Evolutionary conservation across 2,113 vertebrate species (phyloP), one percentile per base, ranked within the genome.

Genomic region (Triplophysa tibetana): DNA sequence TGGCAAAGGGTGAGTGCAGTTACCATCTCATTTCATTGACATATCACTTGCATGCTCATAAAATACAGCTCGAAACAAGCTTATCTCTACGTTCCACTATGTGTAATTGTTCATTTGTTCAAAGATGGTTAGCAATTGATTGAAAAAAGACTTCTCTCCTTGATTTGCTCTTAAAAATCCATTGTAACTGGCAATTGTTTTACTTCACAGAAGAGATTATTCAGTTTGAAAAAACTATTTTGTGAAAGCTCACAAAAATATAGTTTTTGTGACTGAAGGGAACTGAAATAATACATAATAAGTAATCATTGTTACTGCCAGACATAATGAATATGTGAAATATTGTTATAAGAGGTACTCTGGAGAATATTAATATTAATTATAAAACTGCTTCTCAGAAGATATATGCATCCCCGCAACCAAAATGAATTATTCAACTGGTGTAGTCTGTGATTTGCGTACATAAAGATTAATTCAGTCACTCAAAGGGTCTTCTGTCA

Each of bases 21-120:
- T 72, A 86, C 82, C 79, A 85, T 88, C 84, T 87, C 79, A 79
- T 87, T 85, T 87, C 79, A 73, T 79, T 85, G 72, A 73, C 66
- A 69, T 61, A 69, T 56, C 83, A 61, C 80, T 79, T 17, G 41
- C 80, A 33, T 73, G 81, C 83, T 85, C 75, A 81, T 75, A 66
- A 77, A 65, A 88, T 82, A 84, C 84, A 84, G 79, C 64, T 63
- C 14, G 24, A 23, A 65, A 67, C 72, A 24, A 82, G 72, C 77
- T 82, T 76, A 60, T 68, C 54, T 56, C 65, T 21, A 4, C 64
- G 52, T 24, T 56, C 54, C 13, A 50, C 65, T 38, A 38, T n/a
- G 12, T 14, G 9, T 67, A 45, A 70, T 73, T 77, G 54, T 72
- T 74, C 52, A 23, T 61, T 50, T 63, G 60, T 8, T 29, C 23